A percentile compares a stretch with the other conserved stretches of the same genome.
phyloP scores from a whole-genome alignment of 2,113 vertebrate species.

The Platycercus adscitus region DNA sequence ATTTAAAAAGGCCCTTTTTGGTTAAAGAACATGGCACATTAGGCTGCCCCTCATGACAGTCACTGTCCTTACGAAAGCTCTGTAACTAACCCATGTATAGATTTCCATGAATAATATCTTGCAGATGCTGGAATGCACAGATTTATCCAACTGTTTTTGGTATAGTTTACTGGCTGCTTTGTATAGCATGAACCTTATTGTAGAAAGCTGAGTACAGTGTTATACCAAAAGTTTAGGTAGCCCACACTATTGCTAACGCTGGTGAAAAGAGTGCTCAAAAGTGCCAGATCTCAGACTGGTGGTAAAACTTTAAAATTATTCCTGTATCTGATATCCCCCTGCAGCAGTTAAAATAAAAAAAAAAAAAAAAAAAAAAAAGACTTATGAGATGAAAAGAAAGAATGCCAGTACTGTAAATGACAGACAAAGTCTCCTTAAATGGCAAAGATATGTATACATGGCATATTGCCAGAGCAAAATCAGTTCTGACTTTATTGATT shows the following conservation, averaged over 20 bases:
- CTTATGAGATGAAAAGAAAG: background rate
- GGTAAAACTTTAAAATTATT: background rate
- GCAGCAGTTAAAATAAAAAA: background rate
- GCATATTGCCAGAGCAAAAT: background rate
- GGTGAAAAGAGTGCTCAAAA: background rate
- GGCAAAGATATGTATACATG: background rate
- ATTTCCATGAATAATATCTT: background rate
- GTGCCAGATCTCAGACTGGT: background rate
- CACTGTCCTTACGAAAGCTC: background rate
- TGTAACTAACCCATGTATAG: background rate
- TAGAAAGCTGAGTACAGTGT: background rate
- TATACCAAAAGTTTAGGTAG: background rate
- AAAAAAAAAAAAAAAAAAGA: background rate
- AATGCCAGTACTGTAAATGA: background rate
- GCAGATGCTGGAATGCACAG: background rate
- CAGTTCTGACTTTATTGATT: background rate
- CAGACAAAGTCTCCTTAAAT: background rate
- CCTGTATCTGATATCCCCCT: background rate
- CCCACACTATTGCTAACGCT: background rate
- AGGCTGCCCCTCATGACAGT: slow-evolving; percentile 23
- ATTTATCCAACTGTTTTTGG: background rate
- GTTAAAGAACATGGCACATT: background rate
- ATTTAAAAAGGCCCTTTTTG: slow-evolving; percentile 57
- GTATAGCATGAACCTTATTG: background rate
- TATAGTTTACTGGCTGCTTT: background rate